Conservation (phyloP, 2,113 vertebrate genomes). For the Xenopus borealis region DNA sequence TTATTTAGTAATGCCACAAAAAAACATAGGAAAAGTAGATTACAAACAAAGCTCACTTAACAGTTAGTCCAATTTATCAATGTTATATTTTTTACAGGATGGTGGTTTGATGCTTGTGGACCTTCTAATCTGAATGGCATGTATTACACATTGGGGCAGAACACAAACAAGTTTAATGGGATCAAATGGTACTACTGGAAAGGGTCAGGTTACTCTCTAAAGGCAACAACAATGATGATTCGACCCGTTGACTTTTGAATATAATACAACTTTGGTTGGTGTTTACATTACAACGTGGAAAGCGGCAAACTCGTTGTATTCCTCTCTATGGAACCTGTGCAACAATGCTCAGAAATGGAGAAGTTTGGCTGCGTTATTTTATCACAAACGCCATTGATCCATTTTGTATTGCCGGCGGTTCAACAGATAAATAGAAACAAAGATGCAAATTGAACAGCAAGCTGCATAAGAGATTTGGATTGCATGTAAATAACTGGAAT, state of each 20-base stretch:
- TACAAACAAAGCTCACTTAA: too few species aligned
- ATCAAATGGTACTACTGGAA: constrained; percentile 99
- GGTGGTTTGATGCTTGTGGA: constrained; percentile 98
- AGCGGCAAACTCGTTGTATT: too few species aligned
- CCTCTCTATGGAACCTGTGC: too few species aligned
- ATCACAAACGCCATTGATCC: too few species aligned
- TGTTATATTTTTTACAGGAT: constrained; percentile 68
- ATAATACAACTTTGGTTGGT: constrained; percentile 12
- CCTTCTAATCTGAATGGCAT: constrained; percentile 96
- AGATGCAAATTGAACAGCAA: constrained; percentile 31
- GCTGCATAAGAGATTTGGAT: constrained; percentile 44
- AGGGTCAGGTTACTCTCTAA: constrained; percentile 94
- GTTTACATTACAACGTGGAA: constrained; percentile 33
- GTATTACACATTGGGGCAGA: constrained; percentile 89
- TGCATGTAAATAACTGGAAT: constrained; percentile 73
- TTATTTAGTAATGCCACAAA: too few species aligned
- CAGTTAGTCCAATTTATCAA: too few species aligned
- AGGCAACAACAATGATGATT: constrained; percentile 91
- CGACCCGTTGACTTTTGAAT: constrained; percentile 81
- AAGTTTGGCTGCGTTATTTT: too few species aligned
- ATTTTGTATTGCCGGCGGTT: background rate
- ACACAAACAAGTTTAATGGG: constrained; percentile 93
- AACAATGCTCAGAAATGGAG: too few species aligned
- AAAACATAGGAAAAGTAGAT: too few species aligned
- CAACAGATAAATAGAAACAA: constrained; percentile 36